Evolutionary conservation across 2,888 invertebrate species (phyloP), one percentile per base, ranked within the genome.

Genomic region (Athripsodes cinereus): DNA sequence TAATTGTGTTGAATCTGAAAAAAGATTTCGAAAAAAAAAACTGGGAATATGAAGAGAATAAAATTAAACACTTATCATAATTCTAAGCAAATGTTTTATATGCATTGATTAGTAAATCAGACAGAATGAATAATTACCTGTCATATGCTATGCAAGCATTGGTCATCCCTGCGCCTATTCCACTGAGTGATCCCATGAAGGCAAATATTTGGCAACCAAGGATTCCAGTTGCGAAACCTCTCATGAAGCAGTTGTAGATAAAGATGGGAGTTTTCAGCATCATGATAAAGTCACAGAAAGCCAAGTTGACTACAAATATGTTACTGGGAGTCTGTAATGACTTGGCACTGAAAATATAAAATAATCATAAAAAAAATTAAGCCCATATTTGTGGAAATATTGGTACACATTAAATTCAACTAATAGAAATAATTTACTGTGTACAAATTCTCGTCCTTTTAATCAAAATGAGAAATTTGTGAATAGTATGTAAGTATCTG

Each of bases 91-190:
- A n/a, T n/a, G n/a, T n/a, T n/a, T n/a, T n/a, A n/a, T n/a, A n/a
- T n/a, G n/a, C n/a, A n/a, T n/a, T n/a, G n/a, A n/a, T n/a, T n/a
- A n/a, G n/a, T n/a, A n/a, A 26, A 6, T 26, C 10, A 26, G 26
- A 26, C 5, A 44, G n/a, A 26, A 13, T 50, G 11, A 26, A 22
- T n/a, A 8, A 16, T 11, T 69, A 77, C 80, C 92, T 82, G 72
- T 92, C 92, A 67, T 89, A 92, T 13, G 92, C 90, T 60, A 92
- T 92, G 58, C 88, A 89, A 2, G 91, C 89, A 68, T 92, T 92
- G 0, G 91, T 90, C 73, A 87, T 84, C 0, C 82, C 77, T 0
- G 89, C 90, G 0, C 86, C 91, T 53, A 92, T 91, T 18, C 92
- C 92, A 13, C 87, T 85, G 62, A 90, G 78, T 0, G 92, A 79